Conservation (phyloP, 2,888 invertebrate species). For the Acronicta psi region DNA sequence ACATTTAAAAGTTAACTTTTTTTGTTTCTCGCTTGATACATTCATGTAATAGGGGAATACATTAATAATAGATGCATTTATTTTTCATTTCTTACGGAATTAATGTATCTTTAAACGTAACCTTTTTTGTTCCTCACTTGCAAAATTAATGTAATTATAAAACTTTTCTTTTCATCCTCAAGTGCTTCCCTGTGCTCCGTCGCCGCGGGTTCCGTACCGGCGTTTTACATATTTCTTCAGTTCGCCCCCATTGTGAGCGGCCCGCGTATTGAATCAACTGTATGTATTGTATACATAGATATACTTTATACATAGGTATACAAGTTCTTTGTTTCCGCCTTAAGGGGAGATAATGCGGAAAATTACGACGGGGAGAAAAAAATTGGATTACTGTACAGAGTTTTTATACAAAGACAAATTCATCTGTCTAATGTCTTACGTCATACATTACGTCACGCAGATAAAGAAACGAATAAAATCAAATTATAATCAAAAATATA, state of each 20-base stretch:
- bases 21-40: no score
- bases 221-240: slow-evolving; percentile 86
- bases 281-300: slow-evolving; percentile 53
- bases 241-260: slow-evolving; percentile 73
- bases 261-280: slow-evolving; percentile 69
- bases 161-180: slow-evolving; percentile 1
- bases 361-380: slow-evolving; percentile 31
- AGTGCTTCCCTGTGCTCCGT: slow-evolving; percentile 67
- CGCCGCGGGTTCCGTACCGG: slow-evolving; percentile 72
- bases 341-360: slow-evolving; percentile 39
- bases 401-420: no score
- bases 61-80: no score
- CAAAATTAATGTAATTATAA: background rate
- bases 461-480: no score
- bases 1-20: no score
- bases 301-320: slow-evolving; percentile 42
- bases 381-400: background rate
- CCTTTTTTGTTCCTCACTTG: no score
- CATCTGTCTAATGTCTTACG: background rate
- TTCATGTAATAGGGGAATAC: no score
- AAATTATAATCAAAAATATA: no score
- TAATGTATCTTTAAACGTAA: no score
- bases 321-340: slow-evolving; percentile 57
- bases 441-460: no score
- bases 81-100: no score